These are phyloP conservation scores for Actinia equina DNA, from an alignment of 64 coral and sea anemone genomes.

Conservation along the genomic window DNA sequence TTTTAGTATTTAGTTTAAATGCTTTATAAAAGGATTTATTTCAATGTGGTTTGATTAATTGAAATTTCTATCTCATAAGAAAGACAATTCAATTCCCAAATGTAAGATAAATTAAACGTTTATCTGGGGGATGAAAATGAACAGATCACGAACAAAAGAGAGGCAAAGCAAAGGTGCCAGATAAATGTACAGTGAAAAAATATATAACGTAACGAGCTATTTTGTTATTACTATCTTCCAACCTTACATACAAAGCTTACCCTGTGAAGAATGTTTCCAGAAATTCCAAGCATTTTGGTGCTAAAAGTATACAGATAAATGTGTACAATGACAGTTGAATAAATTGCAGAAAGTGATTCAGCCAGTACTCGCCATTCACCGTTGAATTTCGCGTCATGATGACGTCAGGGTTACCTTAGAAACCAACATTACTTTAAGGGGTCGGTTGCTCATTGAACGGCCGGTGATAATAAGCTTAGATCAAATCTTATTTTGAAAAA, in stretches of 20 bases:
- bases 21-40: neutral
- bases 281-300: slow-evolving; percentile 8
- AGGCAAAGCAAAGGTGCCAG: neutral
- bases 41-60: neutral
- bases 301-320: neutral
- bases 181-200: neutral
- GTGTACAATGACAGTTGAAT: slow-evolving; percentile 24
- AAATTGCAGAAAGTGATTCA: slow-evolving; percentile 28
- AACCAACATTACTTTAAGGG: neutral
- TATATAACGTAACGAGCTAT: neutral
- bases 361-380: slow-evolving; percentile 57
- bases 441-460: slow-evolving; percentile 1
- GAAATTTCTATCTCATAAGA: neutral
- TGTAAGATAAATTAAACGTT: neutral
- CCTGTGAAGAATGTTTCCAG: neutral
- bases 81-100: neutral
- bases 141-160: neutral
- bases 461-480: neutral
- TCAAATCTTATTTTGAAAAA: slow-evolving; percentile 23
- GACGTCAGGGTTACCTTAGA: slow-evolving; percentile 55
- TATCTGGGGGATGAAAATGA: neutral
- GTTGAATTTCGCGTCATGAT: slow-evolving; percentile 45
- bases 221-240: neutral
- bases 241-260: neutral
- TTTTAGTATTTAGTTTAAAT: neutral